A percentile compares a stretch with the other conserved stretches of the same genome.
Conservation (phyloP, 2,888 invertebrate species). For the Pyralis farinalis region DNA sequence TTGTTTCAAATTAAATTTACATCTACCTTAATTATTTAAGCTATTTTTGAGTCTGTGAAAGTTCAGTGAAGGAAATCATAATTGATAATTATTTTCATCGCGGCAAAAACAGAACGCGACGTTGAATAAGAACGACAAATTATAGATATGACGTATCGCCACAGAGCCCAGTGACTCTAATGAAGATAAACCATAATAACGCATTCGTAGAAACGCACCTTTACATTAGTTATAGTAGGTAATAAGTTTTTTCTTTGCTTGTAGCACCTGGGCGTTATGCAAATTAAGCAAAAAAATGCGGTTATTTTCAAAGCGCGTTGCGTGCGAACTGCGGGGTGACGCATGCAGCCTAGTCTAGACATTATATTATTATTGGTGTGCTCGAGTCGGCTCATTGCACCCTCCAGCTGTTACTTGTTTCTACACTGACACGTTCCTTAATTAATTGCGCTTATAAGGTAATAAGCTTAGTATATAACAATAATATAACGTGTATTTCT, state of each 20-base stretch:
- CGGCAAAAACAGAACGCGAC: too few relatives aligned
- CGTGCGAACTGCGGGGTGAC: conserved; percentile 68
- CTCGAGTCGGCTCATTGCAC: conserved; percentile 50
- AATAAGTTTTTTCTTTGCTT: conserved; percentile 13
- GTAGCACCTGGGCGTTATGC: conserved; percentile 22
- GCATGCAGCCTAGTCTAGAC: conserved; percentile 60
- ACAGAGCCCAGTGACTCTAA: not conserved
- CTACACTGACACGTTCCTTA: conserved; percentile 56
- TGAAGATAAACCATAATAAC: not conserved
- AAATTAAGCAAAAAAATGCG: conserved; percentile 30
- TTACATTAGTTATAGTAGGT: conserved; percentile 5
- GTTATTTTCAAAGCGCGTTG: conserved; percentile 59
- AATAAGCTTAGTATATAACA: conserved; percentile 37
- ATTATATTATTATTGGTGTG: conserved; percentile 29
- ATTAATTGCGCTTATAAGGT: conserved; percentile 69
- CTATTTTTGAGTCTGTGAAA: too few relatives aligned
- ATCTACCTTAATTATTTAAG: too few relatives aligned
- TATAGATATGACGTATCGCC: conserved; percentile 4
- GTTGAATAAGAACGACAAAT: not conserved
- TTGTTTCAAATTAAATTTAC: too few relatives aligned
- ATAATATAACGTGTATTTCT: too few relatives aligned
- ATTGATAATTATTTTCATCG: too few relatives aligned
- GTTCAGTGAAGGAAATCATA: too few relatives aligned
- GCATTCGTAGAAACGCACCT: conserved; percentile 3
- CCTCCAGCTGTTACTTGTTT: conserved; percentile 55